Evolutionary conservation across 2,113 vertebrate species (phyloP).

Genomic region (Carettochelys insculpta): DNA sequence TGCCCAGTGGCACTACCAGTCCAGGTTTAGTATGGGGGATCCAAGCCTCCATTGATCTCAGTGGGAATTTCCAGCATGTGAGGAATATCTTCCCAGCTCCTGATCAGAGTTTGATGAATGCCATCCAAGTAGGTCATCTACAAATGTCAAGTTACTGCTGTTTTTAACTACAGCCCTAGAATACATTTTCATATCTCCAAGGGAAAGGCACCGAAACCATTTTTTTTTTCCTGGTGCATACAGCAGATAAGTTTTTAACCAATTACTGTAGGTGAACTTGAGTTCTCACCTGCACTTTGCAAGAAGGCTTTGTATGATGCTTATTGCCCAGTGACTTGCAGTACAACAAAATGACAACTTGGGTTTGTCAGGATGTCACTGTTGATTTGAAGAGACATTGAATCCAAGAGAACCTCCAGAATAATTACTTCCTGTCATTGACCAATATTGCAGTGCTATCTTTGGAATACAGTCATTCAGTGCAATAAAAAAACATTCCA

Average conservation of each 20-base stretch:
- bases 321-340: not conserved
- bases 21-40: not conserved
- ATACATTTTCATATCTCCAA: not conserved
- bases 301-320: accelerated
- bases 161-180: not conserved
- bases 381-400: not conserved
- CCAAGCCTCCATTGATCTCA: not conserved
- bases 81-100: not conserved
- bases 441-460: not conserved
- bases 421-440: not conserved
- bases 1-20: not conserved
- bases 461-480: constrained; percentile 12
- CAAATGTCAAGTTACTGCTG: not conserved
- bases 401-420: not conserved
- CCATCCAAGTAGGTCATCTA: accelerated
- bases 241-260: not conserved
- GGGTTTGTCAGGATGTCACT: not conserved
- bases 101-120: not conserved
- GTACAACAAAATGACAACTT: constrained; percentile 1
- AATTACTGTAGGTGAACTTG: not conserved
- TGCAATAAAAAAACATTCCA: not conserved
- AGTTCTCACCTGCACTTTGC: not conserved
- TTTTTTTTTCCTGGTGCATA: not conserved
- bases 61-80: accelerated
- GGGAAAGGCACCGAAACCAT: not conserved